Evolutionary conservation across 2,888 invertebrate species (phyloP).

Genomic region (Tetragonula carbonaria): DNA sequence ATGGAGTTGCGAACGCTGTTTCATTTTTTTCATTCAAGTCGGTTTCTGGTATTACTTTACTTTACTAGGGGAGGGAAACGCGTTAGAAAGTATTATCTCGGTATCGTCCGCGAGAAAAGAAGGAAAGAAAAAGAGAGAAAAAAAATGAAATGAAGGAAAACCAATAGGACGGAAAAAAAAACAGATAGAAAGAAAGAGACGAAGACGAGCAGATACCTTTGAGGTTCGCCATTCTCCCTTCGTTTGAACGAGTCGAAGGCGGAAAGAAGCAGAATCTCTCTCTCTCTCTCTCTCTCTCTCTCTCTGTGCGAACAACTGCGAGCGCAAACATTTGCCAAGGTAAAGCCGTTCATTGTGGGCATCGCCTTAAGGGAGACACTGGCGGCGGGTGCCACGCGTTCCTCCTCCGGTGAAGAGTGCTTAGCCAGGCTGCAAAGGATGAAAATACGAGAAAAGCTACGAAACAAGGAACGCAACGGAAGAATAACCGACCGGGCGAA

Average conservation of each 20-base stretch:
- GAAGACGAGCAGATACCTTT: slow-evolving; percentile 50
- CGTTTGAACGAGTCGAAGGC: slow-evolving; percentile 51
- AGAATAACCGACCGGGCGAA: slow-evolving; percentile 7
- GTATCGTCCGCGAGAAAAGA: slow-evolving; percentile 43
- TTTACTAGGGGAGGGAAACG: slow-evolving; percentile 54
- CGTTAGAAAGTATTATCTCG: slow-evolving; percentile 52
- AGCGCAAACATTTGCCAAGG: slow-evolving; percentile 72
- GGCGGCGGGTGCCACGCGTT: slow-evolving; percentile 19
- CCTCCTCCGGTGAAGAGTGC: slow-evolving; percentile 42
- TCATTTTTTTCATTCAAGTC: slow-evolving; percentile 47
- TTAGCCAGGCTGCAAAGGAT: slow-evolving; percentile 38
- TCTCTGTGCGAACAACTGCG: slow-evolving; percentile 56
- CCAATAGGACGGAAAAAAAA: background rate
- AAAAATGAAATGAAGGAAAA: background rate
- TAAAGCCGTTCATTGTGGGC: slow-evolving; percentile 66
- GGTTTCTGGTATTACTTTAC: slow-evolving; percentile 60
- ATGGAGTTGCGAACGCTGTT: slow-evolving; percentile 18
- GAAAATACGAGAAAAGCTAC: slow-evolving; percentile 25
- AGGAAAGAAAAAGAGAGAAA: slow-evolving; percentile 5
- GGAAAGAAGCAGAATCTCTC: slow-evolving; percentile 59
- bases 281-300: slow-evolving; percentile 25
- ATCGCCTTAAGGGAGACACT: slow-evolving; percentile 64
- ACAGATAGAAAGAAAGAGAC: background rate
- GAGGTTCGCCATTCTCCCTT: slow-evolving; percentile 45
- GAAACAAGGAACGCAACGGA: slow-evolving; percentile 13